These are phyloP conservation scores for Tetrao urogallus DNA, from an alignment of 2,113 vertebrate genomes.

Conservation along the genomic window DNA sequence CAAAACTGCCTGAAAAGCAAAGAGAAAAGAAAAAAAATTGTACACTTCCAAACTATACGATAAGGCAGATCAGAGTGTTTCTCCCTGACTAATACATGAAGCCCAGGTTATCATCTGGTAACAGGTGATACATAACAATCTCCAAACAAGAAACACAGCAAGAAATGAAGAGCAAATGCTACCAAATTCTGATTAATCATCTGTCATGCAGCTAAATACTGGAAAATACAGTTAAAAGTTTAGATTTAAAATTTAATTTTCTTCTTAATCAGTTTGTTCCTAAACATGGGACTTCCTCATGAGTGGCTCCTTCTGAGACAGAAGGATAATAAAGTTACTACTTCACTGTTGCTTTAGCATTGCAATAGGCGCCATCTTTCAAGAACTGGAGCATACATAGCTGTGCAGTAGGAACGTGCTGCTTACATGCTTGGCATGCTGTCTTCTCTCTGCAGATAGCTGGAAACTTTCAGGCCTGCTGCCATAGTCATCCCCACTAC, in stretches of 20 bases:
- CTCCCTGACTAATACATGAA: not conserved
- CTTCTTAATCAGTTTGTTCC: not conserved
- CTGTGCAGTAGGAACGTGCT: not conserved
- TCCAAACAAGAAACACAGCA: not conserved
- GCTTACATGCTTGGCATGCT: not conserved
- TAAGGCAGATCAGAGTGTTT: not conserved
- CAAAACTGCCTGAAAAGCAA: not conserved
- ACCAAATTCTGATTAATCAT: not conserved
- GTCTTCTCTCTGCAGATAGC: not conserved
- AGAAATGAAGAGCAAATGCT: not conserved
- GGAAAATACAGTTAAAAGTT: not conserved
- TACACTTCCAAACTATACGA: not conserved
- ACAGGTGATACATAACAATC: not conserved
- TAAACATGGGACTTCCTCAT: not conserved
- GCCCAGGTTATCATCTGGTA: not conserved
- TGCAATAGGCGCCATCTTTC: not conserved
- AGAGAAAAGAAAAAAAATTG: not conserved
- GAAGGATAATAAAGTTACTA: not conserved
- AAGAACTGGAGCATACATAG: accelerated
- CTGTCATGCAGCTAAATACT: not conserved
- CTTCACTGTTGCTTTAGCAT: not conserved
- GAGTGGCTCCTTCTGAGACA: not conserved
- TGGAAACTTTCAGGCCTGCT: not conserved
- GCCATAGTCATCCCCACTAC: not conserved
- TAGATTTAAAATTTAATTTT: not conserved